Percentiles rank a stretch among this genome's conserved stretches.
Conservation (phyloP, 2,797 vertebrate genomes). For the Centropyge bicolor region DNA sequence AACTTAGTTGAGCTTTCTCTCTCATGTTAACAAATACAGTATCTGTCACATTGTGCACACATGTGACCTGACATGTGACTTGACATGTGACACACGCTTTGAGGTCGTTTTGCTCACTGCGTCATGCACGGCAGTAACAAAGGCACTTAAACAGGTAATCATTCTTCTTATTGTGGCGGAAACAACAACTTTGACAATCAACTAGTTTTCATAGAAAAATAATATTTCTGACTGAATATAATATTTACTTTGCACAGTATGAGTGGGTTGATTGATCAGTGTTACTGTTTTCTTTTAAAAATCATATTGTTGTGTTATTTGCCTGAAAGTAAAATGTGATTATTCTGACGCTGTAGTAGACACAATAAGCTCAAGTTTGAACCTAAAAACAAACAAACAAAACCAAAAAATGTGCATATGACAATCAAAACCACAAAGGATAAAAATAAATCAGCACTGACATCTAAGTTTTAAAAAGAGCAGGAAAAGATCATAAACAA, state of each 20-base stretch:
- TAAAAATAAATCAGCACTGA: neutral
- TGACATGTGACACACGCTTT: neutral
- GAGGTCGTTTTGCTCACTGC: neutral
- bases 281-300: neutral
- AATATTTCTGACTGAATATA: too few species aligned
- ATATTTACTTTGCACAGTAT: neutral
- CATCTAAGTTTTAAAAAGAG: neutral
- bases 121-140: neutral
- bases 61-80: conserved; percentile 2
- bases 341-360: too few species aligned
- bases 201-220: neutral
- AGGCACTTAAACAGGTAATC: neutral
- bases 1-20: neutral
- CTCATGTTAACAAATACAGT: neutral
- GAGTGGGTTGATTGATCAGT: neutral
- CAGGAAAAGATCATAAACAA: neutral
- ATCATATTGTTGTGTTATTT: neutral
- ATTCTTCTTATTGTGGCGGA: neutral
- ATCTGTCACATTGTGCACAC: neutral
- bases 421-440: neutral
- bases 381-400: neutral
- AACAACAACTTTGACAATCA: neutral
- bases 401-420: neutral
- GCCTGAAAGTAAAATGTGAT: too few species aligned
- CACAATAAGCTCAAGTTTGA: neutral